Evolutionary conservation across 2,113 vertebrate genomes (phyloP), one percentile per base, ranked within the genome.

Genomic region (Clinocottus analis): DNA sequence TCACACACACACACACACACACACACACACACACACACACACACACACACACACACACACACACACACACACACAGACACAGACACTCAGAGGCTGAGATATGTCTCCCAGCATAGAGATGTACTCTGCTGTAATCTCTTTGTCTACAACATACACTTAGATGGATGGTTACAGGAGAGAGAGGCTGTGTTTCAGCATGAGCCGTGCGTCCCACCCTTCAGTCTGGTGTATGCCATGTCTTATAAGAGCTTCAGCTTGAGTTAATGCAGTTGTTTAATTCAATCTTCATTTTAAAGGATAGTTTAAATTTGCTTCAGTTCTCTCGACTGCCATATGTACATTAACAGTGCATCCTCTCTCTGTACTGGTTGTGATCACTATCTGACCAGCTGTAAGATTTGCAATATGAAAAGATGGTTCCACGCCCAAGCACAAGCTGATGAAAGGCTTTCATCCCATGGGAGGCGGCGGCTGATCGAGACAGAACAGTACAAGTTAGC

Each of bases 121-220:
- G 79, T 84, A 74, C 86, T 86, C 68, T 53, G 58, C 82, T 88
- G 79, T 93, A 92, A 90, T 92, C 89, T 91, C 79, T 89, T 76
- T 89, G 87, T 88, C 86, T 90, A 89, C 87, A 90, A 89, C 82
- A 84, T 79, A 81, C 82, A 83, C 76, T 85, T 47, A 68, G 82
- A 85, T 79, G 81, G 84, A 89, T 83, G 83, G 77, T 82, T 84
- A 79, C 45, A 37, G 47, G 56, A 64, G 72, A 74, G 43, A 37
- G 64, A 29, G 58, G 53, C 53, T 61, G 29, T 59, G 53, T 73
- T 55, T 11, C 39, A 74, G 49, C 23, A 49, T 4, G 3, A 6
- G 33, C 33, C 33, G 33, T 29, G 33, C 10, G 0, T 33, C 31
- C 49, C 27, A 33, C 31, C 56, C 27, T 39, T 43, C 43, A 63